Percentiles rank a stretch among this genome's conserved stretches.
These are phyloP conservation scores for Betta splendens DNA, from an alignment of 2,797 vertebrate species.

Conservation along the genomic window DNA sequence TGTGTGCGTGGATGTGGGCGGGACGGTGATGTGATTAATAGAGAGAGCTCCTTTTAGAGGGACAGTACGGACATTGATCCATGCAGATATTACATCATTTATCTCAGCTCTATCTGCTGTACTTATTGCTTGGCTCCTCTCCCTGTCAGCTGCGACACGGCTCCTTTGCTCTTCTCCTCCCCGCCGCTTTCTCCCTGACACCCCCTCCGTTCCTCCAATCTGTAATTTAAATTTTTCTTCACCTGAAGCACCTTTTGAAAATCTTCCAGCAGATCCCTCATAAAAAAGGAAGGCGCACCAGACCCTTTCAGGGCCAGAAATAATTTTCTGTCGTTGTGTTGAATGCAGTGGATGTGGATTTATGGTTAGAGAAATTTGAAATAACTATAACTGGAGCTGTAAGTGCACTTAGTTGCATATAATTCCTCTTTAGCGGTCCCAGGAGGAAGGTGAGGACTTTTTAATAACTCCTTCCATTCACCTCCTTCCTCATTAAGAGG, in stretches of 20 bases:
- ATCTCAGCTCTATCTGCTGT: slow-evolving; percentile 67
- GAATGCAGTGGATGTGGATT: slow-evolving; percentile 60
- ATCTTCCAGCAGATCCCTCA: slow-evolving; percentile 39
- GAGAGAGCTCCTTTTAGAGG: slow-evolving; percentile 61
- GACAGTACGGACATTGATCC: slow-evolving; percentile 72
- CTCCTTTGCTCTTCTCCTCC: slow-evolving; percentile 32
- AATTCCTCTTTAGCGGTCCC: slow-evolving; percentile 73
- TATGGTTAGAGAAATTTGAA: slow-evolving; percentile 69
- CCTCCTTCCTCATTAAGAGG: slow-evolving; percentile 76
- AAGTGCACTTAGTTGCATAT: slow-evolving; percentile 78
- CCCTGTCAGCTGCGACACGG: slow-evolving; percentile 59
- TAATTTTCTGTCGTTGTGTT: slow-evolving; percentile 51
- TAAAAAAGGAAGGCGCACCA: slow-evolving; percentile 41
- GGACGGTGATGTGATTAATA: slow-evolving; percentile 61
- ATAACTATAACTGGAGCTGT: slow-evolving; percentile 63
- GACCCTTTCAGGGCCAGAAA: slow-evolving; percentile 50
- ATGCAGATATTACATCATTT: slow-evolving; percentile 77
- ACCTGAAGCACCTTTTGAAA: slow-evolving; percentile 59
- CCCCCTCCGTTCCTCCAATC: slow-evolving; percentile 35
- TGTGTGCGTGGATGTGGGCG: not conserved
- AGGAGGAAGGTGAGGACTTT: slow-evolving; percentile 74
- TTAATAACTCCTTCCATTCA: slow-evolving; percentile 79
- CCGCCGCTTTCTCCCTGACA: slow-evolving; percentile 40
- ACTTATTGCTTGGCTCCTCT: slow-evolving; percentile 70
- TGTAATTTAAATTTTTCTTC: slow-evolving; percentile 43